phyloP scores from a whole-genome alignment of 2,113 vertebrate species.

The Tetrax tetrax region DNA sequence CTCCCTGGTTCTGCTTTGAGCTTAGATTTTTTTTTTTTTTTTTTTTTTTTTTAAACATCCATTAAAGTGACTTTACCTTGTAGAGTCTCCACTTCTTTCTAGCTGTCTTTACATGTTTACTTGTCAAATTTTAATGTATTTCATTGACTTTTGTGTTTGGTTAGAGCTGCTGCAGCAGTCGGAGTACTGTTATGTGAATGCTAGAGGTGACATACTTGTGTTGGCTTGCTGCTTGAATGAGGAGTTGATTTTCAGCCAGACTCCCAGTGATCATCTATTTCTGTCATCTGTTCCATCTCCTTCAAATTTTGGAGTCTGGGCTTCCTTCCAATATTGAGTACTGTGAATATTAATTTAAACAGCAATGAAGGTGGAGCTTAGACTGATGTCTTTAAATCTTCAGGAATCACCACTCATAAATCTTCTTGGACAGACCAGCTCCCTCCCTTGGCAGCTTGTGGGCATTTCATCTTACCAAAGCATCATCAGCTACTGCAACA shows the following conservation, averaged over 20 bases:
- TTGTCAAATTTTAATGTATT: not conserved
- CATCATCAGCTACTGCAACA: slow-evolving; percentile 87
- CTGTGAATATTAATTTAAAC: not conserved
- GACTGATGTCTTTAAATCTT: not conserved
- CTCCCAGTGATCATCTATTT: not conserved
- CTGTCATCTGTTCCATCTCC: not conserved
- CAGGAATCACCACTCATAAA: slow-evolving; percentile 89
- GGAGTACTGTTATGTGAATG: not conserved
- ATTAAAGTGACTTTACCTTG: not conserved
- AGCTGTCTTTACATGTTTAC: not conserved
- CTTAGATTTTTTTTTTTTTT: not conserved
- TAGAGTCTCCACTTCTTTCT: not conserved
- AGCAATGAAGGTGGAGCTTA: not conserved
- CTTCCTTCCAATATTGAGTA: not conserved
- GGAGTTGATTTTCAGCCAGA: not conserved
- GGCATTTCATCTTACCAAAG: slow-evolving; percentile 88
- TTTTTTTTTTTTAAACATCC: not conserved
- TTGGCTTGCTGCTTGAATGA: not conserved
- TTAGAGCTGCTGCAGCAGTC: not conserved
- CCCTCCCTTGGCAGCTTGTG: slow-evolving; percentile 92
- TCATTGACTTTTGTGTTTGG: not conserved
- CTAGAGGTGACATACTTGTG: not conserved
- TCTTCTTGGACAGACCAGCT: slow-evolving; percentile 89
- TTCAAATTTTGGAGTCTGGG: not conserved
- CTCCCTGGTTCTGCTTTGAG: not conserved